Evolutionary conservation across 2,113 vertebrate species (phyloP).

Genomic region (Synchiropus splendidus): DNA sequence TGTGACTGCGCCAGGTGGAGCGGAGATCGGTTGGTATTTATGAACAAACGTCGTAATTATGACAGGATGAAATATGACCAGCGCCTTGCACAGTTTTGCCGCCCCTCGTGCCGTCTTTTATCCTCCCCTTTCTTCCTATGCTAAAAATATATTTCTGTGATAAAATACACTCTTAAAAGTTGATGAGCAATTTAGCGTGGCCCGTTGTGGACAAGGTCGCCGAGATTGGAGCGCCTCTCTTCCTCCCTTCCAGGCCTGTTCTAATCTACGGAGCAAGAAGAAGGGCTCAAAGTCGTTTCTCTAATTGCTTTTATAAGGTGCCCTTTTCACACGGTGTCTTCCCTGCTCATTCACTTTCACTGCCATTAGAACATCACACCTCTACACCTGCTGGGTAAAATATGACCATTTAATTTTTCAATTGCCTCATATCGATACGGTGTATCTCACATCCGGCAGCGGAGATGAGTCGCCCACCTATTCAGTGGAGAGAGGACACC

Average conservation of each 20-base stretch:
- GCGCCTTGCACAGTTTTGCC: slow-evolving; percentile 32
- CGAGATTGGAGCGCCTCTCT: slow-evolving; percentile 41
- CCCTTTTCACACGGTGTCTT: slow-evolving; percentile 63
- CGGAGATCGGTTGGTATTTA: slow-evolving; percentile 73
- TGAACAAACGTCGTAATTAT: slow-evolving; percentile 80
- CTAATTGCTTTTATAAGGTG: slow-evolving; percentile 71
- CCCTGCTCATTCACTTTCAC: slow-evolving; percentile 56
- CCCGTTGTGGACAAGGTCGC: slow-evolving; percentile 64
- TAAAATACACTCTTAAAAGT: slow-evolving; percentile 62
- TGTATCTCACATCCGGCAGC: slow-evolving; percentile 1
- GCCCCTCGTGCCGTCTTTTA: slow-evolving; percentile 7
- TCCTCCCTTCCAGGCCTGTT: slow-evolving; percentile 56
- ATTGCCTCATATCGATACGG: slow-evolving; percentile 16
- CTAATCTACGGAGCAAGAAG: slow-evolving; percentile 56
- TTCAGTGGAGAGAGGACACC: not conserved
- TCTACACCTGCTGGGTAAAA: slow-evolving; percentile 36
- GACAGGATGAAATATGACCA: slow-evolving; percentile 78
- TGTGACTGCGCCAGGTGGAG: slow-evolving; percentile 69
- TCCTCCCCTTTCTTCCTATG: slow-evolving; percentile 41
- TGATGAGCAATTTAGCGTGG: slow-evolving; percentile 68
- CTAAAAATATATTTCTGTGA: slow-evolving; percentile 65
- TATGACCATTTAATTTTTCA: slow-evolving; percentile 1
- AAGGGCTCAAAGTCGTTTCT: slow-evolving; percentile 63
- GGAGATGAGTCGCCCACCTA: too few relatives aligned
- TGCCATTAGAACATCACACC: slow-evolving; percentile 34